Evolutionary conservation across 2,113 vertebrate species (phyloP).

Genomic region (Globicephala melas): DNA sequence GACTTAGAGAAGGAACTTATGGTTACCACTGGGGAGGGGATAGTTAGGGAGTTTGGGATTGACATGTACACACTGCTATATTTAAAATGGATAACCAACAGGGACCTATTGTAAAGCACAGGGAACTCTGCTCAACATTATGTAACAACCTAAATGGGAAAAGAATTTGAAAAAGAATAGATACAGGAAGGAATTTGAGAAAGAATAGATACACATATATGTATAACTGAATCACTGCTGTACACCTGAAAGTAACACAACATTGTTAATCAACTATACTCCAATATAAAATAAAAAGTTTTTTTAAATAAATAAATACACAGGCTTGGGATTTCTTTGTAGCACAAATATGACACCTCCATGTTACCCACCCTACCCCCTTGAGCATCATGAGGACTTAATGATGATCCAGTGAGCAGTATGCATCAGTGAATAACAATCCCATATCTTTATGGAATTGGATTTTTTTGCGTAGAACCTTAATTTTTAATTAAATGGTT

Average conservation of each 20-base stretch:
- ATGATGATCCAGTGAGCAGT: not conserved
- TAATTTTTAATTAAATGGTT: not conserved
- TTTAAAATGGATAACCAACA: not conserved
- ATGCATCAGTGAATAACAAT: not conserved
- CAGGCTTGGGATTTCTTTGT: not conserved
- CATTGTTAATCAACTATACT: not conserved
- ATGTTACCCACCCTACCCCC: not conserved
- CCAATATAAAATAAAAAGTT: not conserved
- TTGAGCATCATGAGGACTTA: not conserved
- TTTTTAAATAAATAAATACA: not conserved
- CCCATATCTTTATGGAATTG: not conserved
- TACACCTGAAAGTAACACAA: not conserved
- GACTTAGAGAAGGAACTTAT: not conserved
- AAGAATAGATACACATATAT: not conserved
- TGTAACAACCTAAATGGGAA: not conserved
- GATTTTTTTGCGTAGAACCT: conserved; percentile 4
- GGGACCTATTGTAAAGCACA: not conserved
- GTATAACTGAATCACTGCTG: not conserved
- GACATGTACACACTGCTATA: not conserved
- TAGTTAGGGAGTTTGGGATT: not conserved
- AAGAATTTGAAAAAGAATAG: not conserved
- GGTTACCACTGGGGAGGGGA: not conserved
- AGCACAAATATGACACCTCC: not conserved
- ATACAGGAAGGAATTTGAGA: not conserved
- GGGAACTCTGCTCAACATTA: not conserved